Evolutionary conservation across 2,888 invertebrate genomes (phyloP), one percentile per base, ranked within the genome.

Genomic region (Abscondita cerata): DNA sequence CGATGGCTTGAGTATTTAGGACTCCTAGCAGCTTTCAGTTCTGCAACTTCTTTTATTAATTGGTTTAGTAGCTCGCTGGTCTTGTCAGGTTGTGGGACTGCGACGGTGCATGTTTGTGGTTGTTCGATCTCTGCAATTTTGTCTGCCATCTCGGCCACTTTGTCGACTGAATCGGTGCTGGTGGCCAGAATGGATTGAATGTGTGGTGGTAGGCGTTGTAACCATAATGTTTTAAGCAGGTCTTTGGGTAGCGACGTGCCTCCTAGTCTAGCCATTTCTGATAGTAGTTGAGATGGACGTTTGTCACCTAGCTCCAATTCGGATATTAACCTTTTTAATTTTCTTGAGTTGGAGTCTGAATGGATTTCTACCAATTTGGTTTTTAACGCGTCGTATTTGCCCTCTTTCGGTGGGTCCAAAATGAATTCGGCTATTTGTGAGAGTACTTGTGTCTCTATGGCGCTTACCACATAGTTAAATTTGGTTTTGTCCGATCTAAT

Each of bases 41-140:
- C 41, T 12, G 41, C 41, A 2, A 41, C 16, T 16, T 41, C 13
- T 16, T 41, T 16, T 6, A 41, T 15, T 51, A 41, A 8, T 8
- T 16, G 13, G 4, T 41, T 12, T 4, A 41, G 41, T 8, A 41
- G 15, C n/a, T 15, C 16, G 1, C 13, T 41, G 1, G 41, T 41
- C 2, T 6, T 25, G 25, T 25, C 6, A 2, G 25, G 25, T 6
- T 25, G 4, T 25, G 2, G 25, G 2, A 6, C 4, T 6, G 13
- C 13, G 13, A 41, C 16, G 13, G 41, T 15, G 15, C 16, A 41
- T 15, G 8, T 15, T 8, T 16, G 41, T 15, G 41, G 41, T 13
- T 41, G 41, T 13, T 41, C 15, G 41, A 41, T 41, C 15, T 41
- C 41, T 16, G 41, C 41, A 41, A 41, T 41, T 8, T 41, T 41